Conservation (phyloP, 2,113 vertebrate genomes). For the Dasyornis broadbenti region DNA sequence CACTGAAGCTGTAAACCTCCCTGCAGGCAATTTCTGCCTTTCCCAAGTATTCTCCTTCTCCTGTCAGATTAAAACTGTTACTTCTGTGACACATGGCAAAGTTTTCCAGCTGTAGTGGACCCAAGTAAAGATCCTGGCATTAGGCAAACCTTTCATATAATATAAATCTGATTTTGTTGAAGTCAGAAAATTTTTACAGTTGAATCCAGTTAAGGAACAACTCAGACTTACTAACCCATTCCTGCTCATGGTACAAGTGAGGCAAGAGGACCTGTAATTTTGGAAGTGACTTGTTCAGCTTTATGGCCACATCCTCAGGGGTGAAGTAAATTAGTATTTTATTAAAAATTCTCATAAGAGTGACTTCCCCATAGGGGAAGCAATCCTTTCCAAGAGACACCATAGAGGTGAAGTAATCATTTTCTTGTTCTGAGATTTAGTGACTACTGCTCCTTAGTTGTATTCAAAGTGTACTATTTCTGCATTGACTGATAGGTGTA, state of each 20-base stretch:
- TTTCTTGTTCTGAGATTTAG: background rate
- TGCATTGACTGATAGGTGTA: background rate
- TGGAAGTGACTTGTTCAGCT: background rate
- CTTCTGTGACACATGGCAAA: background rate
- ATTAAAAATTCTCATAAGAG: background rate
- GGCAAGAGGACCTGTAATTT: background rate
- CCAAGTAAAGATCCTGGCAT: background rate
- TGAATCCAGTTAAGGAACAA: background rate
- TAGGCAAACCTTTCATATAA: background rate
- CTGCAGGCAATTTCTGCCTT: background rate
- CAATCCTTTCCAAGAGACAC: background rate
- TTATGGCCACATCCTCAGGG: background rate
- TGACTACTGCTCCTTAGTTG: background rate
- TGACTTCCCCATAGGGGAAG: background rate
- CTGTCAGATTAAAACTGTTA: background rate
- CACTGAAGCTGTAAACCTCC: background rate
- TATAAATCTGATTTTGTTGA: background rate
- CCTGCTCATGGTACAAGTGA: background rate
- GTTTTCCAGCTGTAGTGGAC: background rate
- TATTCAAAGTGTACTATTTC: background rate
- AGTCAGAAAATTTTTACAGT: background rate
- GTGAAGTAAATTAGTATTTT: background rate
- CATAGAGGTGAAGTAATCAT: background rate
- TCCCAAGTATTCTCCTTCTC: background rate
- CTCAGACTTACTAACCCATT: background rate